Evolutionary conservation across 2,888 invertebrate genomes (phyloP), one percentile per base, ranked within the genome.

Genomic region (Lysandra coridon): DNA sequence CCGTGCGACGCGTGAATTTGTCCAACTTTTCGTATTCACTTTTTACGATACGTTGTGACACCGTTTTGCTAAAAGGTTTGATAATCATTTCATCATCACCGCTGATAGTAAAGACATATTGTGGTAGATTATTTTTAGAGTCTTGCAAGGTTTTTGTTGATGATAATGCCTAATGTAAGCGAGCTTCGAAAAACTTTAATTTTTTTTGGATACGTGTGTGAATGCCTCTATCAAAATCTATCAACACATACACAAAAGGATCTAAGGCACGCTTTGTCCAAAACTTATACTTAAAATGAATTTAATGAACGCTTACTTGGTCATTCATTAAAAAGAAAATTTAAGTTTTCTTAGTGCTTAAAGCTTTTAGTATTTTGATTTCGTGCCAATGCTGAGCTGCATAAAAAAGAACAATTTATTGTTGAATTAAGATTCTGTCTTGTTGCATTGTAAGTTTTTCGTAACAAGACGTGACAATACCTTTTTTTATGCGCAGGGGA

Each of bases 301-400:
- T 49, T 49, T 49, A 49, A 49, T 49, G 10, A 49, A 10, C 44
- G 62, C 23, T 53, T 14, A 3, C 14, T 64, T 30, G 12, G 69
- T 37, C 14, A 4, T 69, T 33, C 4, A 37, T 12, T 33, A 69
- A 69, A 69, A 37, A 69, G 5, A 49, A 49, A 44, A 5, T 49
- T 49, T 12, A 49, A 30, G 5, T 49, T 75, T 23, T 12, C 12
- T 49, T 30, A 75, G 44, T 49, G 23, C 23, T 23, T 49, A 10
- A 37, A 44, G 75, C 44, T 75, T 75, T 75, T 75, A 44, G 23
- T 23, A 14, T 44, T 75, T 44, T n/a, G 75, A 75, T 12, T 17
- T 44, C 14, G 75, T 23, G 44, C 75, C 75, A 44, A 75, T 30
- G 12, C 14, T 14, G 4, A 4, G 23, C 23, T 40, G 4, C 74